A percentile compares a stretch with the other conserved stretches of the same genome.
Evolutionary conservation across 2,888 invertebrate species (phyloP).

Genomic region (Urechis unicinctus): DNA sequence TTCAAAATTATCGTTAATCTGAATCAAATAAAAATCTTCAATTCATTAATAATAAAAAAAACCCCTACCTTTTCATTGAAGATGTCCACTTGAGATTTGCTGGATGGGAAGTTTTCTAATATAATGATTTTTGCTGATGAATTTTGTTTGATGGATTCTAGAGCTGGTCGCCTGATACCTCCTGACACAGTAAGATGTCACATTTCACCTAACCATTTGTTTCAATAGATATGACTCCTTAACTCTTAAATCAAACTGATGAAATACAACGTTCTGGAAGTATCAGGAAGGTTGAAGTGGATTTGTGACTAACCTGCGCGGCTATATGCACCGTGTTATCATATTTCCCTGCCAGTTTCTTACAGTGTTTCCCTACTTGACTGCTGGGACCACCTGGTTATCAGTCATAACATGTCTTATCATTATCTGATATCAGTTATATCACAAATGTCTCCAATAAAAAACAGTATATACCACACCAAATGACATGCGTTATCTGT

Average conservation of each 20-base stretch:
- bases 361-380: conserved; percentile 88
- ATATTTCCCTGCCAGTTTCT: conserved; percentile 65
- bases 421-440: background rate
- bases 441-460: too few species aligned
- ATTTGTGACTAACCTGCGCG: background rate
- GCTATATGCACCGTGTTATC: conserved; percentile 25
- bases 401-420: background rate
- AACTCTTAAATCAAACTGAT: too few species aligned
- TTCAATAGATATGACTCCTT: too few species aligned
- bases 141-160: background rate
- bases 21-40: background rate
- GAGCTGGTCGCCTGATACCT: background rate
- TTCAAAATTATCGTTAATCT: conserved; percentile 4
- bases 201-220: too few species aligned
- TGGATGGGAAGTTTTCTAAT: conserved; percentile 52
- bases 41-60: too few species aligned
- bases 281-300: background rate
- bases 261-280: too few species aligned
- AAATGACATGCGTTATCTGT: too few species aligned
- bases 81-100: conserved; percentile 44
- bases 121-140: conserved; percentile 19
- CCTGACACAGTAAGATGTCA: background rate
- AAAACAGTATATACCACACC: too few species aligned
- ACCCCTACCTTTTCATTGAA: conserved; percentile 26
- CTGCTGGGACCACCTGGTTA: conserved; percentile 71